Percentiles rank a stretch among this genome's conserved stretches.
Conservation (phyloP, 2,797 vertebrate genomes). For the Borostomias antarcticus region DNA sequence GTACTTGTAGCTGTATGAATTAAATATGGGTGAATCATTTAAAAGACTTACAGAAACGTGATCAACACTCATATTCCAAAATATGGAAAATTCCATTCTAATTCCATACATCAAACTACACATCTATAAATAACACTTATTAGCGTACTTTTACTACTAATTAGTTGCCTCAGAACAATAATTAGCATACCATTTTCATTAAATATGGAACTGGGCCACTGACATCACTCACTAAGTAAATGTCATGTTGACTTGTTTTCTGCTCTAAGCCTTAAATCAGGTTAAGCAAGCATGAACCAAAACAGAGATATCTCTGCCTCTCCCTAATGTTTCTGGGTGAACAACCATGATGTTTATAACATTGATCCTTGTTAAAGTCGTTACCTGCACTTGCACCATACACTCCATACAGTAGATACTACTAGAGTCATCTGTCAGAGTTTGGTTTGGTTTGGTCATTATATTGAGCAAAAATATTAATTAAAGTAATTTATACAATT, state of each 20-base stretch:
- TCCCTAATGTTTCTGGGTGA: neutral
- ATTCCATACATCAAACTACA: constrained; percentile 6
- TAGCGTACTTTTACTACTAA: constrained; percentile 61
- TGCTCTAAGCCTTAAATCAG: constrained; percentile 17
- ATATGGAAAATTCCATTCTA: constrained; percentile 1
- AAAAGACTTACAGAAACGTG: too few relatives aligned
- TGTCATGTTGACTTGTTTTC: constrained; percentile 62
- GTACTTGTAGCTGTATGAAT: too few relatives aligned
- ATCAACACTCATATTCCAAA: too few relatives aligned
- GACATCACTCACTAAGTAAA: constrained; percentile 63
- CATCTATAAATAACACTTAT: constrained; percentile 62
- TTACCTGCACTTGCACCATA: too few relatives aligned
- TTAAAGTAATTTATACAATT: constrained; percentile 40
- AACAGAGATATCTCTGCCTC: neutral
- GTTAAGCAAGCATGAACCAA: neutral
- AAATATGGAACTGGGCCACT: constrained; percentile 71
- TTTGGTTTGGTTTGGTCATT: constrained; percentile 32
- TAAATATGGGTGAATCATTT: too few relatives aligned
- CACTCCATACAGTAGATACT: too few relatives aligned
- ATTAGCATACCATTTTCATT: constrained; percentile 73
- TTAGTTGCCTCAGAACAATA: constrained; percentile 65
- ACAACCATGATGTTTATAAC: neutral
- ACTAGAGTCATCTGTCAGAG: neutral
- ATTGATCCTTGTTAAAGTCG: neutral
- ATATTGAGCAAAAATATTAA: constrained; percentile 36